Evolutionary conservation across 1,140 invertebrate genomes (phyloP).

Genomic region (Drosophila takahashii): DNA sequence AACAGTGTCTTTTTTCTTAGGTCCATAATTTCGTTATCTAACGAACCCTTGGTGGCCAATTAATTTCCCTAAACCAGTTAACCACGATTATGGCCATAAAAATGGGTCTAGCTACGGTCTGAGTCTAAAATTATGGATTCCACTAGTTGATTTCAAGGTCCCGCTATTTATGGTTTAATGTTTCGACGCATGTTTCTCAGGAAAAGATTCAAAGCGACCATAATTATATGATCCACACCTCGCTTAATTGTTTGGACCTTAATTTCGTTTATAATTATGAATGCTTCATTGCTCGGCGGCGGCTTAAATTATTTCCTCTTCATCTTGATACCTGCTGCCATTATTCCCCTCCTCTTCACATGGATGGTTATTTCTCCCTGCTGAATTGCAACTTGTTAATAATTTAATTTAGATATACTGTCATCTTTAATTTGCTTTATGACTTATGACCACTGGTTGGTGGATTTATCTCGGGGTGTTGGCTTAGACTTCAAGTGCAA

Average conservation of each 20-base stretch:
- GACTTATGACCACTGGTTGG: constrained; percentile 1
- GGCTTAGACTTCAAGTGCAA: constrained; percentile 27
- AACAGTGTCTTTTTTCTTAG: constrained; percentile 4
- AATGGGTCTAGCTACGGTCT: constrained; percentile 45
- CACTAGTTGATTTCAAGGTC: constrained; percentile 23
- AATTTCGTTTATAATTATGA: constrained; percentile 21
- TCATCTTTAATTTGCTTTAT: constrained; percentile 11
- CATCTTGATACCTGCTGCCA: not conserved
- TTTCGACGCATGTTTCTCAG: constrained; percentile 5
- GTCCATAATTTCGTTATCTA: constrained; percentile 31
- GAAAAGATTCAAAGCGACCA: not conserved
- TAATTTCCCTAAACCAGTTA: constrained; percentile 45
- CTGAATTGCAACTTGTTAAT: constrained; percentile 49
- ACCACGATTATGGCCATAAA: constrained; percentile 30
- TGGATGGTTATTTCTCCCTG: constrained; percentile 4
- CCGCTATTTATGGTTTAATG: constrained; percentile 13
- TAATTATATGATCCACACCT: constrained; percentile 45
- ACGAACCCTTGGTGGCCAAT: constrained; percentile 43
- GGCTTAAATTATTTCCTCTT: constrained; percentile 44
- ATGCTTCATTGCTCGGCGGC: constrained; percentile 23
- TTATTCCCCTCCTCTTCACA: constrained; percentile 4
- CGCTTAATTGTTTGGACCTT: constrained; percentile 32
- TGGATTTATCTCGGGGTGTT: constrained; percentile 9
- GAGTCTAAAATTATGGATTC: constrained; percentile 21
- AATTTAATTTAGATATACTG: constrained; percentile 26